Percentiles rank a stretch among this genome's conserved stretches.
Evolutionary conservation across 2,797 vertebrate genomes (phyloP).

Genomic region (Enteromius anoplus): DNA sequence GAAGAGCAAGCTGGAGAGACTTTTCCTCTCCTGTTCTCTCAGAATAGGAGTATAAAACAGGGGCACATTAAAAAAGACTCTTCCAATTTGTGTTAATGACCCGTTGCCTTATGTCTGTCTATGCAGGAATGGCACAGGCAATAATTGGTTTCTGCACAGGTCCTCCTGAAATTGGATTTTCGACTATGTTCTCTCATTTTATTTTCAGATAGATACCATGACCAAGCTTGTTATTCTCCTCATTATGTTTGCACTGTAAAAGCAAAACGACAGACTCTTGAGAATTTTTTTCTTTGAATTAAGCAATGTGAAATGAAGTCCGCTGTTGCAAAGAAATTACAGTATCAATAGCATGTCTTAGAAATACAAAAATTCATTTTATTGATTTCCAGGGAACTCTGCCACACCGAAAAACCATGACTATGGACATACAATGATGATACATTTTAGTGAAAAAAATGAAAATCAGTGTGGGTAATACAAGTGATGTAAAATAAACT

Average conservation of each 20-base stretch:
- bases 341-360: background rate
- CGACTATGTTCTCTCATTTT: constrained; percentile 67
- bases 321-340: background rate
- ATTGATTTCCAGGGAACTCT: constrained; percentile 3
- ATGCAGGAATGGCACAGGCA: constrained; percentile 56
- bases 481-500: background rate
- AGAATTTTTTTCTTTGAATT: constrained; percentile 40
- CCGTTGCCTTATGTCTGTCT: constrained; percentile 36
- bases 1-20: constrained; percentile 8
- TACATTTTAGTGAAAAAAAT: background rate
- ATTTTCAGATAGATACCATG: constrained; percentile 67
- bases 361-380: constrained; percentile 18
- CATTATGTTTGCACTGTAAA: constrained; percentile 75
- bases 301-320: constrained; percentile 13
- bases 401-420: background rate
- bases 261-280: constrained; percentile 70
- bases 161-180: constrained; percentile 77
- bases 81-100: constrained; percentile 34
- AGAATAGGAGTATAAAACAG: constrained; percentile 38
- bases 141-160: constrained; percentile 75
- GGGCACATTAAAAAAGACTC: constrained; percentile 29
- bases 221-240: constrained; percentile 74
- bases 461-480: background rate
- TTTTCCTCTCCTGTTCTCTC: background rate
- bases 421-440: background rate